Evolutionary conservation across 2,797 vertebrate genomes (phyloP).

Genomic region (Eulemur rubriventer): DNA sequence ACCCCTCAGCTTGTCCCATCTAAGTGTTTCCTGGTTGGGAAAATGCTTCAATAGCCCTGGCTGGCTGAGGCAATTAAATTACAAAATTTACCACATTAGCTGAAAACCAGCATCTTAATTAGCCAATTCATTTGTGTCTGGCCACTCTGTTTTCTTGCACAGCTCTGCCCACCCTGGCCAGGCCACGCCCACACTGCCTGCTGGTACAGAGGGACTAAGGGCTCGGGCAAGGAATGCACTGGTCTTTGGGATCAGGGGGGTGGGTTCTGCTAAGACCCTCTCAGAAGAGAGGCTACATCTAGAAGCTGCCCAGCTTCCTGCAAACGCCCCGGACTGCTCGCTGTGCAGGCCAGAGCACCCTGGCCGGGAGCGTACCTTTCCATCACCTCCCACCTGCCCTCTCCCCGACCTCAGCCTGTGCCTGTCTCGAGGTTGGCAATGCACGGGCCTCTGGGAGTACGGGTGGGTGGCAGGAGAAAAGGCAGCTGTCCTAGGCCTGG

Average conservation of each 20-base stretch:
- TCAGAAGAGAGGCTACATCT: not conserved
- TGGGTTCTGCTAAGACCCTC: not conserved
- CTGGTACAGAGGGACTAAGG: not conserved
- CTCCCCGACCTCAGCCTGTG: not conserved
- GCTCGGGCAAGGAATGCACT: not conserved
- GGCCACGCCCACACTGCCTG: not conserved
- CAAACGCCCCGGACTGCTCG: not conserved
- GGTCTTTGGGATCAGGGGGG: not conserved
- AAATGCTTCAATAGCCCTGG: constrained; percentile 26
- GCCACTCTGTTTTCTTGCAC: not conserved
- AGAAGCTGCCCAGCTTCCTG: not conserved
- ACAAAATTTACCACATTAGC: constrained; percentile 60
- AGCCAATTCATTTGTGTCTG: constrained; percentile 61
- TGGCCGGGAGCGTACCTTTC: not conserved
- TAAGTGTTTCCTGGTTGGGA: constrained; percentile 56
- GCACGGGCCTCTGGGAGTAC: not conserved
- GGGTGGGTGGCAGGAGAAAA: not conserved
- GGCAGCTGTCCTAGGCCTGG: not conserved
- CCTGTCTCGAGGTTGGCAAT: not conserved
- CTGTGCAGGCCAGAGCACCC: not conserved
- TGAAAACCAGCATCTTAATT: constrained; percentile 59
- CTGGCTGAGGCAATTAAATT: constrained; percentile 63
- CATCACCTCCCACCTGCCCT: not conserved
- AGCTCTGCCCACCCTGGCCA: not conserved
- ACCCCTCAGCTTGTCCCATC: not conserved